Evolutionary conservation across 2,113 vertebrate species (phyloP), one percentile per base, ranked within the genome.

Genomic region (Notothenia rossii): DNA sequence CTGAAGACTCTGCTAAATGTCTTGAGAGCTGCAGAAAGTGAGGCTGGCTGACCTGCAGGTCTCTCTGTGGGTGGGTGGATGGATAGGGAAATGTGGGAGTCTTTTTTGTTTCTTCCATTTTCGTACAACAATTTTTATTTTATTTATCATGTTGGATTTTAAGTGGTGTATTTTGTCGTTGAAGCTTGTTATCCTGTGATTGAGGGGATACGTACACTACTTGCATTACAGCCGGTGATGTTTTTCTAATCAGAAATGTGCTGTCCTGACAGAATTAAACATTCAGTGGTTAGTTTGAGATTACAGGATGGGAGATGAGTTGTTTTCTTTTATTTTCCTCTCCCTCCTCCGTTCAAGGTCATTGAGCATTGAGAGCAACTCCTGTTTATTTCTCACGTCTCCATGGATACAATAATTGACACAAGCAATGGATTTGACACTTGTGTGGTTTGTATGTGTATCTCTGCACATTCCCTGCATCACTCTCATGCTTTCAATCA

Each of bases 361-460:
- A 65, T 1, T 25, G 79, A 79, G 60, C 53, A 49, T 55, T 45
- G 81, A 73, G 73, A 46, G 54, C 59, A 84, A 78, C 69, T 73
- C 71, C 64, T 79, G 86, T 87, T 83, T 88, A 75, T 84, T 81
- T 59, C 81, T 84, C 53, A 29, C 15, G 72, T 93, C 77, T 83
- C 91, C 90, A 94, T 94, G 90, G 90, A 76, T 74, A 91, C 89
- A 81, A 60, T 83, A 71, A 79, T 79, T 78, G 72, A 92, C 45
- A 80, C 45, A 9, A 77, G 68, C 78, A 69, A 29, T 51, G 53
- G 59, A 33, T 86, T 29, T 82, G 68, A 64, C 66, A 81, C 77
- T 82, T 80, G 72, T 86, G 75, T 85, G 72, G 43, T 70, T 65
- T 87, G 61, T 59, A 61, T 80, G 58, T 81, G 71, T 61, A 65